These are phyloP conservation scores for Danio rerio DNA, from an alignment of 2,113 vertebrate species.

Conservation along the genomic window DNA sequence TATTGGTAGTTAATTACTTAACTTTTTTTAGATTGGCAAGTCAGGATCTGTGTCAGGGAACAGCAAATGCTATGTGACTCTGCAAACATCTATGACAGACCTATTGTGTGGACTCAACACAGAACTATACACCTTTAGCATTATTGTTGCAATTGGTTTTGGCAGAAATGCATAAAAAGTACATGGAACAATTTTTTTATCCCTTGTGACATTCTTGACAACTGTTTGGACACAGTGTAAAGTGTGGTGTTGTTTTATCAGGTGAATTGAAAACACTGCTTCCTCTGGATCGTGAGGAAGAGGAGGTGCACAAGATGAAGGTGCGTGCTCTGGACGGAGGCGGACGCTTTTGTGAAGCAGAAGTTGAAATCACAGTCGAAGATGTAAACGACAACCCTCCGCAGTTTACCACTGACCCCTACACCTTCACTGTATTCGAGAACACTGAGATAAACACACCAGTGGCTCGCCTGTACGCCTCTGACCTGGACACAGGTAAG, in stretches of 20 bases:
- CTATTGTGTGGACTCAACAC: too few relatives aligned
- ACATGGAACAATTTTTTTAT: neutral
- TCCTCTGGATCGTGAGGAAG: slow-evolving; percentile 87
- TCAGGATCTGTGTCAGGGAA: too few relatives aligned
- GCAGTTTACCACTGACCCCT: slow-evolving; percentile 85
- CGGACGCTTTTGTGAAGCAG: slow-evolving; percentile 86
- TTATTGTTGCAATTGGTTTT: neutral
- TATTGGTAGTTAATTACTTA: too few relatives aligned
- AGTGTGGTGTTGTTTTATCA: slow-evolving; percentile 57
- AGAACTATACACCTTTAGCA: neutral
- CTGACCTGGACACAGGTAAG: slow-evolving; percentile 87
- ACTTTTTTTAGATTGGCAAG: too few relatives aligned
- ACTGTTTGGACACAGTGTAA: neutral
- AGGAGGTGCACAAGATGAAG: slow-evolving; percentile 80
- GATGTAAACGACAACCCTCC: slow-evolving; percentile 95
- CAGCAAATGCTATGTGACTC: too few relatives aligned
- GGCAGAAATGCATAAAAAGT: neutral
- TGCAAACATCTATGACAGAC: too few relatives aligned
- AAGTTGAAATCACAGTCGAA: slow-evolving; percentile 83
- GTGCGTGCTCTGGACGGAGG: slow-evolving; percentile 90
- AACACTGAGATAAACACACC: slow-evolving; percentile 90
- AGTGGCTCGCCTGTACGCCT: slow-evolving; percentile 88
- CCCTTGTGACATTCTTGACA: neutral
- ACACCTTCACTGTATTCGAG: slow-evolving; percentile 91
- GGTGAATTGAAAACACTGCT: slow-evolving; percentile 90